phyloP scores from a whole-genome alignment of 2,797 vertebrate genomes.

The Neopelma chrysocephalum region DNA sequence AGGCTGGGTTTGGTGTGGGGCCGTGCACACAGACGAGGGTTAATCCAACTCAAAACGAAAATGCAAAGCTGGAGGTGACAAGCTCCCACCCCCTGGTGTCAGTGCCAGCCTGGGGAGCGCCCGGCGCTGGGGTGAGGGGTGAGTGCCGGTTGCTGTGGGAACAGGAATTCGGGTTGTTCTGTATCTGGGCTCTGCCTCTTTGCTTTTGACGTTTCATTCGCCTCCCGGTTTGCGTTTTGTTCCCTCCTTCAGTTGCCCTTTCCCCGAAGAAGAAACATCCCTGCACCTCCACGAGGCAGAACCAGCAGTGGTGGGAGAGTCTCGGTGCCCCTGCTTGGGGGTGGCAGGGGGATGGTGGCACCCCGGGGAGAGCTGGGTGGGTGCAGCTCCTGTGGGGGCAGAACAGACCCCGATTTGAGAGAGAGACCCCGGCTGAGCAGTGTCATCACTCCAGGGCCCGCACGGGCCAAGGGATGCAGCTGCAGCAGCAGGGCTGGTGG shows the following conservation, averaged over 20 bases:
- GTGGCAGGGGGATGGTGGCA: not conserved
- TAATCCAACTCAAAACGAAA: not conserved
- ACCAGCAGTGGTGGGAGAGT: not conserved
- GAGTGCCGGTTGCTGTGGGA: not conserved
- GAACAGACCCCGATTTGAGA: fast-evolving
- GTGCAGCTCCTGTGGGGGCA: not conserved
- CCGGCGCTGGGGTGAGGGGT: fast-evolving
- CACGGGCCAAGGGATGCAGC: fast-evolving
- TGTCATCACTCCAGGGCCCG: fast-evolving
- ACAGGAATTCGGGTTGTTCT: not conserved
- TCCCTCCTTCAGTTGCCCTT: not conserved
- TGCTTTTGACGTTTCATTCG: fast-evolving
- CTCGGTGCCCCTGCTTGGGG: fast-evolving
- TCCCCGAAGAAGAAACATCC: not conserved
- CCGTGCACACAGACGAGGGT: fast-evolving
- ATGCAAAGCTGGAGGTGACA: not conserved
- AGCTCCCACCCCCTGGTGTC: not conserved
- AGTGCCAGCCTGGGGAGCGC: not conserved
- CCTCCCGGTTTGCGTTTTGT: not conserved
- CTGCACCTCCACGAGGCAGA: not conserved
- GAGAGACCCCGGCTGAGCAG: fast-evolving
- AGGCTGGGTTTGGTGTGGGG: not conserved
- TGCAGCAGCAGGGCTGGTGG: not conserved
- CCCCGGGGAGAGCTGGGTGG: too few relatives aligned
- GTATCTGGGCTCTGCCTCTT: not conserved